phyloP scores from a whole-genome alignment of 2,888 invertebrate species.

The Caradrina clavipalpis region DNA sequence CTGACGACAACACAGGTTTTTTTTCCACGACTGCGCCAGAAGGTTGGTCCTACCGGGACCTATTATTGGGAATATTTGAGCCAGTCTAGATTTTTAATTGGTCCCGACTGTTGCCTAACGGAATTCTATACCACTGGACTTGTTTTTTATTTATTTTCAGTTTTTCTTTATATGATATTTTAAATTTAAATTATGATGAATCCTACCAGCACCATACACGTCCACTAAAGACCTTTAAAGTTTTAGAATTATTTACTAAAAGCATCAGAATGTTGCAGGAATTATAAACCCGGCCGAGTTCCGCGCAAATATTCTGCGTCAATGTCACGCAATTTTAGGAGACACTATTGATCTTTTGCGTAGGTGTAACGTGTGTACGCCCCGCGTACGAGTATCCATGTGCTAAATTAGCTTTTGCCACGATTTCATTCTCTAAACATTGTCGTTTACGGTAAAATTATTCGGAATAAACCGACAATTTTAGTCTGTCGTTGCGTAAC shows the following conservation, averaged over 20 bases:
- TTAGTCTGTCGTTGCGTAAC: constrained; percentile 15
- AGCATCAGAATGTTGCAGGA: neutral
- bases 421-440: constrained; percentile 11
- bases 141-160: too few relatives aligned
- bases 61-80: too few relatives aligned
- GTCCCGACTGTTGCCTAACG: too few relatives aligned
- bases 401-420: constrained; percentile 38
- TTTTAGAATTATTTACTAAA: too few relatives aligned
- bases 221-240: neutral
- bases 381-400: constrained; percentile 10
- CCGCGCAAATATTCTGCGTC: constrained; percentile 10
- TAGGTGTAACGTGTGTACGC: constrained; percentile 13
- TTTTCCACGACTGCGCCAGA: neutral
- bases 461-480: constrained; percentile 1
- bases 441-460: constrained; percentile 5
- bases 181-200: too few relatives aligned
- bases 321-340: constrained; percentile 37
- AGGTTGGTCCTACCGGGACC: too few relatives aligned
- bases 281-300: neutral
- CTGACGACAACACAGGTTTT: neutral
- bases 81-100: too few relatives aligned
- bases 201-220: neutral
- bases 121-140: too few relatives aligned
- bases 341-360: constrained; percentile 45
- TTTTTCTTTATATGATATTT: too few relatives aligned